A percentile compares a stretch with the other conserved stretches of the same genome.
These are phyloP conservation scores for Pollenia angustigena DNA, from an alignment of 2,888 invertebrate species.

Conservation along the genomic window DNA sequence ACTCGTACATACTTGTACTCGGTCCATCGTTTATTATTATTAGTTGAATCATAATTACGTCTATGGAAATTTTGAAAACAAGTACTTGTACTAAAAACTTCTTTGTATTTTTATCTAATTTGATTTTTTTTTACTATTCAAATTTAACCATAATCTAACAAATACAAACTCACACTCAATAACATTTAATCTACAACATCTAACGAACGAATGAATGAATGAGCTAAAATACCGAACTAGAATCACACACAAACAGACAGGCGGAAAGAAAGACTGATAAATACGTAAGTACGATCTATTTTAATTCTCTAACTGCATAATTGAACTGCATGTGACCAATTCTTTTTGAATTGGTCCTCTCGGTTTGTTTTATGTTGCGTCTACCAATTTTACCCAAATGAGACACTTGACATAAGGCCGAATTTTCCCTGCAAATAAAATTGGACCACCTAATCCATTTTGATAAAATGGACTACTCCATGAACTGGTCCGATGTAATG, in stretches of 20 bases:
- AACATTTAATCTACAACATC: slow-evolving; percentile 44
- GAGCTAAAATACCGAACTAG: slow-evolving; percentile 34
- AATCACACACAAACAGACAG: slow-evolving; percentile 31
- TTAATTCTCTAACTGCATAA: slow-evolving; percentile 32
- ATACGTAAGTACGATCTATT: background rate
- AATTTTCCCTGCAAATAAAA: no score
- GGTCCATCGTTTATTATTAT: slow-evolving; percentile 35
- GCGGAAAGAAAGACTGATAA: background rate
- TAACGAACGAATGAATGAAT: slow-evolving; percentile 46
- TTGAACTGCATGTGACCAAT: slow-evolving; percentile 30
- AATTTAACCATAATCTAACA: slow-evolving; percentile 56
- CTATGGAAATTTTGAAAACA: slow-evolving; percentile 32
- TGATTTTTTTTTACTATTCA: slow-evolving; percentile 55
- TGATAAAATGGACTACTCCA: no score
- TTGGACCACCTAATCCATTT: no score
- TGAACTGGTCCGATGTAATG: no score
- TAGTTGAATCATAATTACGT: slow-evolving; percentile 41
- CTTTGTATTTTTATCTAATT: slow-evolving; percentile 64
- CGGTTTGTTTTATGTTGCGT: no score
- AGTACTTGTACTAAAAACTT: slow-evolving; percentile 60
- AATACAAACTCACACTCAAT: slow-evolving; percentile 32
- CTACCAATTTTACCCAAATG: no score
- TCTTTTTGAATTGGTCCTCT: background rate
- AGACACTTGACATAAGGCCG: no score
- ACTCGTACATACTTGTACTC: slow-evolving; percentile 30